Base-by-base conservation (phyloP, 2,113 vertebrate genomes). In the Piaya cayana region DNA sequence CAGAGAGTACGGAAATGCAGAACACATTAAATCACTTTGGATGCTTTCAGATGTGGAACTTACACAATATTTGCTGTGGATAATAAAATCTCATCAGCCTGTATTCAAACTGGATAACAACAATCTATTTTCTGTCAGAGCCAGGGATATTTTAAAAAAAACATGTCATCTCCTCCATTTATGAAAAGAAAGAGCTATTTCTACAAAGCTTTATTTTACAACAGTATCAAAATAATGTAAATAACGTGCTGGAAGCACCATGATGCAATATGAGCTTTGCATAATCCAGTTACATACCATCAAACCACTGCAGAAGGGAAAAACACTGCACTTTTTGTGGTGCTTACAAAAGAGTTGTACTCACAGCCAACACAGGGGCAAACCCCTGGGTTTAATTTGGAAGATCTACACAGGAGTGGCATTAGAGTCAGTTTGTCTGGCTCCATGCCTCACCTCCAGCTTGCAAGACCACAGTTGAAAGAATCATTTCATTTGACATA, bases 61-160 rank as follows among this genome's bases (percentile, higher is more conserved):
- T 71, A 20, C 42, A 93, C 84, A 74, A 1, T 88, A 70, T 94
- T 88, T 86, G 80, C 80, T 49, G 69, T 0, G 2, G 52, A 88
- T 71, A 92, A 90, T 75, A 88, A 90, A 96, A 90, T 75, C 92
- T 95, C 88, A 96, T 93, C 94, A 86, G 81, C 56, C 52, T 11
- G 55, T 81, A 88, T 95, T 97, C 80, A 93, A 21, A 23, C 64
- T 55, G 47, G 50, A 88, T 86, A 93, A 80, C 52, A 88, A 91
- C 52, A 91, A 62, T 32, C 32, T 92, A 67, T 67, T 81, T 95
- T 64, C 77, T 92, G 39, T 53, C 83, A 93, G 65, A 93, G 74
- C 8, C 30, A 93, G 36, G 43, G 45, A 90, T 2, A 1, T 43
- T 92, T 60, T 0, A 8, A 83, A 79, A 79, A 91, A 36, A 60